Conservation (phyloP, 2,888 invertebrate genomes). For the Eupithecia dodoneata region DNA sequence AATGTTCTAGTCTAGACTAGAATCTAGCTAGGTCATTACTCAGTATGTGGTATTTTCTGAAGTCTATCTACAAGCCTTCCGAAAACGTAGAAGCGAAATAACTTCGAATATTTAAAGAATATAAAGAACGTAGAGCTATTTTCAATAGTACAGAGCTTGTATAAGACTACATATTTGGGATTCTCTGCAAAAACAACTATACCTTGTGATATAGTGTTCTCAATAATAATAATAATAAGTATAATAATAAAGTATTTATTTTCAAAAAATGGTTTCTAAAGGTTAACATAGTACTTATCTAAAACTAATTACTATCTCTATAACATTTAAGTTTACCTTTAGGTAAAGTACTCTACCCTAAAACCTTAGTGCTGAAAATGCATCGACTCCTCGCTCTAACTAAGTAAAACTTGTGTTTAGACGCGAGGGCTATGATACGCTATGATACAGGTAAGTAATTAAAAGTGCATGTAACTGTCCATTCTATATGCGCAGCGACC, state of each 20-base stretch:
- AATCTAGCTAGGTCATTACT: not conserved
- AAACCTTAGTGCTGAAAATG: too few species aligned
- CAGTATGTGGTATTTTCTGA: not conserved
- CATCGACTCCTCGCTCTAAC: too few species aligned
- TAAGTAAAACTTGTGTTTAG: too few species aligned
- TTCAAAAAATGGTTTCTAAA: too few species aligned
- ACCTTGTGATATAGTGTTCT: not conserved
- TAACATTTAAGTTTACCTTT: too few species aligned
- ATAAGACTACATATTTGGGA: not conserved
- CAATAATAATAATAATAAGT: too few species aligned
- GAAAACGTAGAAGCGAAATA: not conserved
- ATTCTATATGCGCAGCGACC: conserved; percentile 49
- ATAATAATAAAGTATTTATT: too few species aligned
- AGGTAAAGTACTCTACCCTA: too few species aligned
- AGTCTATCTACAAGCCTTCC: not conserved
- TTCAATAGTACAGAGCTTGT: not conserved
- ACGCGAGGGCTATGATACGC: too few species aligned
- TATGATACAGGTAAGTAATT: not conserved
- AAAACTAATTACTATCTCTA: too few species aligned
- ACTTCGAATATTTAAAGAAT: not conserved
- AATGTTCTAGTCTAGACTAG: not conserved
- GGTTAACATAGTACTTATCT: too few species aligned
- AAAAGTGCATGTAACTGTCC: conserved; percentile 44
- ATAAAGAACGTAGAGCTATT: not conserved
- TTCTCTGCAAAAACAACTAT: not conserved